Base-by-base conservation (phyloP, 2,113 vertebrate genomes). In the Gobio gobio region DNA sequence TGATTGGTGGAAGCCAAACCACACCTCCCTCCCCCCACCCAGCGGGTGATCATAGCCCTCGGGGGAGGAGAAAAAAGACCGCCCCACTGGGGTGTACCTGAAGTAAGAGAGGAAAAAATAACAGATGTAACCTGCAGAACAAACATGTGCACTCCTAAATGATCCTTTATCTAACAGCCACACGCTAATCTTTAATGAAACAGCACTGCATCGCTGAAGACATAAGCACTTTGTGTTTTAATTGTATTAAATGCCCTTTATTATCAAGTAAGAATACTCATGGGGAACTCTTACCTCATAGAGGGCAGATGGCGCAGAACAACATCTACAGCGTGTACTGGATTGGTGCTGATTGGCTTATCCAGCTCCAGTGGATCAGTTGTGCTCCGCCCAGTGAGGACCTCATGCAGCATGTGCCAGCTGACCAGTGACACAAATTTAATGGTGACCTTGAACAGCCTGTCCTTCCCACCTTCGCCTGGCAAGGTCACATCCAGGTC, bases 1-100 rank as follows among this genome's bases (percentile, higher is more conserved):
- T 13, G 98, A 99, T 86, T 99, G 98, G 93, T 99, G 98, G 93
- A 99, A 99, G 49, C 97, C 98, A 88, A 99, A 99, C 98, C 98
- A 99, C 58, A 99, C 98, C 93, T 99, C 98, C 87, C 98, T 94
- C 26, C 98, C 98, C 4, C 98, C 98, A 20, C 98, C 98, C 54
- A 99, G 89, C 26, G 98, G 97, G 92, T 99, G 97, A 91, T 98
- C 97, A 33, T 98, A 99, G 81, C 96, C 97, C 94, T 98, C 97
- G 0, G 98, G 97, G 90, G 98, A 97, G 59, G 98, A 99, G 94
- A 99, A 99, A 90, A 99, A 99, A 68, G 98, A 99, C 20, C 98
- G 96, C 13, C 98, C 98, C 68, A 99, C 98, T 18, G 98, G 98
- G 0, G 98, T 99, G 83, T 99, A 99, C 93, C 98, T 99, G 88